A percentile compares a stretch with the other conserved stretches of the same genome.
These are phyloP conservation scores for Drosophila yooni DNA, from an alignment of 2,888 invertebrate genomes.

Conservation along the genomic window DNA sequence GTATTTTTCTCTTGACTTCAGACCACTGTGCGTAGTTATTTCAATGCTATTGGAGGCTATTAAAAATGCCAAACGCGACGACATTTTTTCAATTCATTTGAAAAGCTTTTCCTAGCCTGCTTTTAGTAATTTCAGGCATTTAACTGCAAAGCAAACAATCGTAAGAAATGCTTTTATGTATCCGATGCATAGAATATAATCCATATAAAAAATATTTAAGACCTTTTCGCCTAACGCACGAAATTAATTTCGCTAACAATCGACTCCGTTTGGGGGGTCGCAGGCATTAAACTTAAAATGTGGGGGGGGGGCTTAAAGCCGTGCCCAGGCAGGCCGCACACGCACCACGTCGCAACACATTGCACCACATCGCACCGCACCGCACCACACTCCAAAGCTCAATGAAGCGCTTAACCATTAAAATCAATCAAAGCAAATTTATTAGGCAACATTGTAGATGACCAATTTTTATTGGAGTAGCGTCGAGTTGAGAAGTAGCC, in stretches of 20 bases:
- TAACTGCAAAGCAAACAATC: conserved; percentile 77
- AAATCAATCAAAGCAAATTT: conserved; percentile 83
- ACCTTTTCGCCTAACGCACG: conserved; percentile 72
- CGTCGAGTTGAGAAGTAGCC: conserved; percentile 61
- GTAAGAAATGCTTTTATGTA: conserved; percentile 76
- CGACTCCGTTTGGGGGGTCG: conserved; percentile 26
- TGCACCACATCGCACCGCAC: conserved; percentile 28
- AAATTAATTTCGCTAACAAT: conserved; percentile 82
- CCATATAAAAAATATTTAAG: conserved; percentile 72
- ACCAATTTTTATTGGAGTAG: conserved; percentile 73
- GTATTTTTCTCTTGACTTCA: background rate
- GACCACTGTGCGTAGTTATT: conserved; percentile 47
- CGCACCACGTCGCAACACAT: conserved; percentile 35
- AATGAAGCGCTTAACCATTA: conserved; percentile 83
- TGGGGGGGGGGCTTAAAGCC: conserved; percentile 40
- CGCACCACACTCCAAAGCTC: conserved; percentile 67
- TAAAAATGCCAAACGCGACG: conserved; percentile 67
- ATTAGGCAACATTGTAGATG: conserved; percentile 80
- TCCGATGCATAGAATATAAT: conserved; percentile 68
- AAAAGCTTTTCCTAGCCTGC: conserved; percentile 51
- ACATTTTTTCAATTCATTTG: conserved; percentile 69
- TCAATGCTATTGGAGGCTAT: conserved; percentile 54
- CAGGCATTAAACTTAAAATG: conserved; percentile 60
- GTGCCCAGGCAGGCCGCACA: conserved; percentile 40
- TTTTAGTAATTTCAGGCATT: conserved; percentile 51